phyloP scores from a whole-genome alignment of 1,140 invertebrate genomes.

The Drosophila neocordata region DNA sequence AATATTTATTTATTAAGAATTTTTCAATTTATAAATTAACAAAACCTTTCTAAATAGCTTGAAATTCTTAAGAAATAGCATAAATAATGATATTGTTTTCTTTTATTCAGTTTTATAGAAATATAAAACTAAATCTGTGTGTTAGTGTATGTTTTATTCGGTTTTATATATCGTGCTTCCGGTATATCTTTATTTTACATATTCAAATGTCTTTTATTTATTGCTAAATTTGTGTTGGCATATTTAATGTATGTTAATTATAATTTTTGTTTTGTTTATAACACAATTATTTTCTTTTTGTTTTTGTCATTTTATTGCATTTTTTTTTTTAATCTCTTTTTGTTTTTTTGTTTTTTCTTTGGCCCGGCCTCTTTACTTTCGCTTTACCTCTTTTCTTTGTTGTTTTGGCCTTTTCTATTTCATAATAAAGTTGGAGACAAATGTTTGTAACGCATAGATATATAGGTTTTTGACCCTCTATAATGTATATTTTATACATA shows the following conservation, averaged over 20 bases:
- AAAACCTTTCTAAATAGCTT: too few relatives aligned
- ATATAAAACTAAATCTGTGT: too few relatives aligned
- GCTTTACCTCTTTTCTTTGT: constrained; percentile 57
- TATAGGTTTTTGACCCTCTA: too few relatives aligned
- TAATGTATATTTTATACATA: too few relatives aligned
- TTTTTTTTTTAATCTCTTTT: too few relatives aligned
- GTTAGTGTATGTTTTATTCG: background rate
- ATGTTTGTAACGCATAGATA: too few relatives aligned
- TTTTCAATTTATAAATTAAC: too few relatives aligned
- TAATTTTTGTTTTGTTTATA: constrained; percentile 55
- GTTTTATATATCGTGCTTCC: background rate
- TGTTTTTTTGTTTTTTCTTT: constrained; percentile 58
- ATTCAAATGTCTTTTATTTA: background rate
- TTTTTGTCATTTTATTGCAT: constrained; percentile 48
- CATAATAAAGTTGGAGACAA: too few relatives aligned
- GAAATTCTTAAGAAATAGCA: too few relatives aligned
- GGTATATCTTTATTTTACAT: background rate
- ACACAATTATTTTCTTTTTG: constrained; percentile 20
- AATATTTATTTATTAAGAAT: too few relatives aligned
- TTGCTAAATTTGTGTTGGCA: background rate
- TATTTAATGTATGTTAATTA: constrained; percentile 38
- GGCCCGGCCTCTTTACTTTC: constrained; percentile 54
- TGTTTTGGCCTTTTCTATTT: constrained; percentile 58
- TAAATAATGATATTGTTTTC: too few relatives aligned
- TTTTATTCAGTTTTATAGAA: too few relatives aligned